Base-by-base conservation (phyloP, 2,888 invertebrate genomes). In the Leptopterna dolabrata region DNA sequence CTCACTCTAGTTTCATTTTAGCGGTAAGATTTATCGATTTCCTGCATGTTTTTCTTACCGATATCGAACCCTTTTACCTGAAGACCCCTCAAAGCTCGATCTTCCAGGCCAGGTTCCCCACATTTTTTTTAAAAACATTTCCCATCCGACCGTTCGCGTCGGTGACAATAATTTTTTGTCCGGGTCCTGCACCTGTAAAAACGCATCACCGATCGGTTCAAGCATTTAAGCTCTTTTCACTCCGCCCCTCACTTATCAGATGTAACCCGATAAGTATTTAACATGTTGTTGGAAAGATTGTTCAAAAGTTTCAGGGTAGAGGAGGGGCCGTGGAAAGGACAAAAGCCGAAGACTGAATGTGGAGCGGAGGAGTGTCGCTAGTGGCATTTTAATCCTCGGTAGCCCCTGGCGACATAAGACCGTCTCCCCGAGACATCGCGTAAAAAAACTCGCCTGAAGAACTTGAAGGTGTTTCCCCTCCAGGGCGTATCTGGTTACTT, bases 331-430 rank as follows among this genome's bases (percentile, higher is more conserved):
- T 51, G 63, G 2, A 63, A n/a, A 19, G 51, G 63, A 63, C 63
- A 63, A 63, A 63, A 63, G 63, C 63, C 24, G 36, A 76, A 76
- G 63, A 45, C n/a, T 24, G 71, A 76, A n/a, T 30, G 3, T 16
- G 47, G 76, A 71, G 63, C 27, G 76, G 85, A 71, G 63, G n/a
- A 24, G 24, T 47, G 41, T 85, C 76, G 45, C 24, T 76, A 76
- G 85, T 76, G 85, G 85, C 85, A 85, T 85, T 85, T 85, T 85
- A 85, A 85, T 85, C 85, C 85, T 85, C 85, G 76, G 85, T 85
- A 85, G 85, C 85, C 36, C 83, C 30, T 76, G 85, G 85, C 63
- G 85, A 76, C 85, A 85, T 19, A 16, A 19, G 76, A 27, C 71
- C 45, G 16, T 45, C 45, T 55, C n/a, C 19, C 71, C 13, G 43